Conservation (phyloP, 1,140 invertebrate genomes). For the Calephelis virginiensis region DNA sequence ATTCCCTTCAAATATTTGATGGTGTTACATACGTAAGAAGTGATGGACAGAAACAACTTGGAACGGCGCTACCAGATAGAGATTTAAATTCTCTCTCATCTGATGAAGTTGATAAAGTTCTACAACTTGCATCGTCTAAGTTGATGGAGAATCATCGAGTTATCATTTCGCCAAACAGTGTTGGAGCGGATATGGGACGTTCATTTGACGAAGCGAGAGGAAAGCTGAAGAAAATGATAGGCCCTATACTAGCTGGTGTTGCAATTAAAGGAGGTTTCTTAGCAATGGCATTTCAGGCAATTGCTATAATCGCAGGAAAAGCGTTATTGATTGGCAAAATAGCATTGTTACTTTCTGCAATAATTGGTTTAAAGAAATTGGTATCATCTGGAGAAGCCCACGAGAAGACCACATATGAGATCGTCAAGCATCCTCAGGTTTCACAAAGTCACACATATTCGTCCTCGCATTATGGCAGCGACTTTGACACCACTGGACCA, state of each 20-base stretch:
- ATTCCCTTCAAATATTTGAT: slow-evolving; percentile 81
- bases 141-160: slow-evolving; percentile 82
- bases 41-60: slow-evolving; percentile 53
- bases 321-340: slow-evolving; percentile 87
- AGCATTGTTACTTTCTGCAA: slow-evolving; percentile 85
- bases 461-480: slow-evolving; percentile 84
- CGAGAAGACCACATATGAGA: slow-evolving; percentile 90
- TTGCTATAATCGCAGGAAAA: slow-evolving; percentile 86
- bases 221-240: slow-evolving; percentile 90
- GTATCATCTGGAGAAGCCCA: slow-evolving; percentile 80
- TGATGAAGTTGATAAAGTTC: slow-evolving; percentile 79
- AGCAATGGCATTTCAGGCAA: slow-evolving; percentile 86
- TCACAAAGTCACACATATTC: slow-evolving; percentile 88
- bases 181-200: slow-evolving; percentile 72
- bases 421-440: slow-evolving; percentile 90
- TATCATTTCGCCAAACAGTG: slow-evolving; percentile 75
- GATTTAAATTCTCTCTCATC: slow-evolving; percentile 75
- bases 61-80: slow-evolving; percentile 64
- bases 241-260: slow-evolving; percentile 88
- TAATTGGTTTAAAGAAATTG: slow-evolving; percentile 88
- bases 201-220: slow-evolving; percentile 81
- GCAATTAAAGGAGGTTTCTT: slow-evolving; percentile 87
- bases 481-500: slow-evolving; percentile 78
- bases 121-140: slow-evolving; percentile 76
- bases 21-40: slow-evolving; percentile 79